phyloP scores from a whole-genome alignment of 2,797 vertebrate genomes.

The Xenopus petersii region DNA sequence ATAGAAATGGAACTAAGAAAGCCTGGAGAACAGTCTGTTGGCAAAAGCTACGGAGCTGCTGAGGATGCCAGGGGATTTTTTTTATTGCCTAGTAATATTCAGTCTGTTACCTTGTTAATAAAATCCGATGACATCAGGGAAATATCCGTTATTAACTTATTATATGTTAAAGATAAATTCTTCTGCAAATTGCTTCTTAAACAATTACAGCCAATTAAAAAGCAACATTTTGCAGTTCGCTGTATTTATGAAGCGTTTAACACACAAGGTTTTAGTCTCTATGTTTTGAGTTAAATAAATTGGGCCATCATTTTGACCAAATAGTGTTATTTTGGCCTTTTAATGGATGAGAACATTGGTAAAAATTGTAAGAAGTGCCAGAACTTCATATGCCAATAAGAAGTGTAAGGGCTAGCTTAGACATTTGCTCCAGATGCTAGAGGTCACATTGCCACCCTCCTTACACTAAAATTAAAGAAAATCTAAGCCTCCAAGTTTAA shows the following conservation, averaged over 20 bases:
- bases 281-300: too few species aligned
- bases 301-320: too few species aligned
- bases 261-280: too few species aligned
- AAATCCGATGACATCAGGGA: not conserved
- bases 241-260: not conserved
- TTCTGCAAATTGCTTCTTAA: not conserved
- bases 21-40: not conserved
- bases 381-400: too few species aligned
- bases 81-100: constrained; percentile 3
- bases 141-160: not conserved
- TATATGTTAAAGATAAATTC: not conserved
- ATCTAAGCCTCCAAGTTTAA: too few species aligned
- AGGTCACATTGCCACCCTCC: too few species aligned
- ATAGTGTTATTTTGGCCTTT: too few species aligned
- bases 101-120: not conserved
- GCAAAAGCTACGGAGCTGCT: not conserved
- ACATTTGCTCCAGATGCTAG: too few species aligned
- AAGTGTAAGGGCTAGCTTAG: too few species aligned
- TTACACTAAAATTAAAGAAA: too few species aligned
- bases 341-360: too few species aligned
- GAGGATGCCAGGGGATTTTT: not conserved
- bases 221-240: not conserved
- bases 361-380: too few species aligned
- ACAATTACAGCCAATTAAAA: not conserved
- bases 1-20: not conserved